Evolutionary conservation across 1,140 invertebrate genomes (phyloP), one percentile per base, ranked within the genome.

Genomic region (Plutomurus gul): DNA sequence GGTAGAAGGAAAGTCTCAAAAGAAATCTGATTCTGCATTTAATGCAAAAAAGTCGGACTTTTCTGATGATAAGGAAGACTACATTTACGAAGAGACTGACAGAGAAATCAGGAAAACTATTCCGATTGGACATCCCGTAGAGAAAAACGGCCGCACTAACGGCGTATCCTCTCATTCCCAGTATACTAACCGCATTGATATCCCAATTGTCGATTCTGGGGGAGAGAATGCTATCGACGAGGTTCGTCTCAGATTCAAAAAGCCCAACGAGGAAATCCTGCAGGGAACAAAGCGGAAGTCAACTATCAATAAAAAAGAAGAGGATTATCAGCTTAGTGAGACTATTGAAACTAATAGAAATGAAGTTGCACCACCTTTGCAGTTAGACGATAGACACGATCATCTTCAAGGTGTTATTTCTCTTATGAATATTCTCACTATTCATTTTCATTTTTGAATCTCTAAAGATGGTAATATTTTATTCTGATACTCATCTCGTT

Each of bases 31-130:
- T 30, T 36, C 56, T 65, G 25, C 51, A 27, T 33, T 30, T n/a
- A 65, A 65, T 36, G 27, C 30, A 30, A 65, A 65, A 18, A 65
- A 65, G 18, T 4, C 27, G 10, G 56, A 33, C 5, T 16, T 65
- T 65, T 65, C 30, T 7, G 56, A 65, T 33, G 27, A 65, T 65
- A 33, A 65, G 6, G 56, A 65, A 65, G 56, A 65, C 18, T 65
- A 65, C 36, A 33, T 65, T 33, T 65, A 65, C 56, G 56, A 65
- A 27, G 56, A 65, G 56, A 65, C 56, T 1, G 56, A 65, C 16
- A 33, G 56, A 65, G 56, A 65, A 65, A 65, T 65, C 27, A 65
- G 36, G 27, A 65, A 65, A 65, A 33, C 30, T 25, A 65, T 65
- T 16, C 56, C 56, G 5, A n/a, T 65, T 27, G 25, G 22, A 65